Conservation (phyloP, 1,140 invertebrate species). For the Brachionus sp. region DNA sequence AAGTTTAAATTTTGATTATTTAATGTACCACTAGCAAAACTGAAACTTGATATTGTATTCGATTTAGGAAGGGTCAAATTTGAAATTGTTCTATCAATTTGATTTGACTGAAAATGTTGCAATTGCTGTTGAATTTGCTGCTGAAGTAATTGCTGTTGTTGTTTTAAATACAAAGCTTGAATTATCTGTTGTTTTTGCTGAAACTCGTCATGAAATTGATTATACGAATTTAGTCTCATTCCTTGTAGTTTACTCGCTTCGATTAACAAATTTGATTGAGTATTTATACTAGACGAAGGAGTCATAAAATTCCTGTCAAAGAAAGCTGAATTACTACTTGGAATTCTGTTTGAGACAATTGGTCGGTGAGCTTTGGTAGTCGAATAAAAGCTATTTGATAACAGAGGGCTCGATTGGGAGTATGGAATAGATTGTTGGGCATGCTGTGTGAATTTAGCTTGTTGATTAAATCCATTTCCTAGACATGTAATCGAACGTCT, state of each 20-base stretch:
- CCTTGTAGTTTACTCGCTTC: background rate
- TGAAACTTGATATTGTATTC: conserved; percentile 14
- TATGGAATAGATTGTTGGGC: background rate
- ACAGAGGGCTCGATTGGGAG: background rate
- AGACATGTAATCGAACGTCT: background rate
- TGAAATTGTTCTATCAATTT: background rate
- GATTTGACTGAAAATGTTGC: background rate
- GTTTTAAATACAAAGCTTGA: conserved; percentile 10
- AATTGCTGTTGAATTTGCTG: conserved; percentile 19
- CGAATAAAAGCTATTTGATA: background rate
- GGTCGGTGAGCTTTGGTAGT: background rate
- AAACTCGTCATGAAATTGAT: background rate
- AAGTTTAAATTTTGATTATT: conserved; percentile 23
- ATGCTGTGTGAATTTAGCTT: background rate
- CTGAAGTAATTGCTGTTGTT: conserved; percentile 13
- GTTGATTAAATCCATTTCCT: background rate
- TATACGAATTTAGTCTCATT: background rate
- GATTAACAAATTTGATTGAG: conserved; percentile 14
- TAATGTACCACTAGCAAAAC: background rate
- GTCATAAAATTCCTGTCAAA: background rate
- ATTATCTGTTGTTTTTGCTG: conserved; percentile 22
- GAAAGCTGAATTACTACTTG: background rate
- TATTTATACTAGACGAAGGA: background rate
- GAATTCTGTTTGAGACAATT: background rate
- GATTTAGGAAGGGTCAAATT: background rate